Evolutionary conservation across 2,888 invertebrate species (phyloP).

Genomic region (Phaonia tiefii): DNA sequence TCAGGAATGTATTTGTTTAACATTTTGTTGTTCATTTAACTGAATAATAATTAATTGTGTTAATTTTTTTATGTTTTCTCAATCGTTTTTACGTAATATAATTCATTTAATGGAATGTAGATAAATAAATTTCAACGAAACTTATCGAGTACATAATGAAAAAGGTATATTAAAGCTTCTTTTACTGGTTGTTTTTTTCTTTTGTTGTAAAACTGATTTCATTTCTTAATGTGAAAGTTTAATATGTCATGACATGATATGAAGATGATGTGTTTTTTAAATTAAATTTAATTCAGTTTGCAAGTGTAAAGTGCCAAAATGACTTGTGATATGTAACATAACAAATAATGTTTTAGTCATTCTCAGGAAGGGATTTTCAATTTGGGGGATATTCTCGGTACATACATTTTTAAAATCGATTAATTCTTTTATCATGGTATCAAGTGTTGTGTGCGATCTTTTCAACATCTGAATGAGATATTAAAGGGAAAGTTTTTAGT

Average conservation of each 20-base stretch:
- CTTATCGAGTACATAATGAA: conserved; percentile 61
- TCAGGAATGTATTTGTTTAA: conserved; percentile 25
- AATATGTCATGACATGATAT: conserved; percentile 67
- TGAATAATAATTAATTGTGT: too few relatives aligned
- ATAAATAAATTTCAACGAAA: conserved; percentile 63
- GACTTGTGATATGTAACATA: too few relatives aligned
- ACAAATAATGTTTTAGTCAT: too few relatives aligned
- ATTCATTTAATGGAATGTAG: neutral
- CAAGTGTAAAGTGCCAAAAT: neutral
- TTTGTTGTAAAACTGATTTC: conserved; percentile 47
- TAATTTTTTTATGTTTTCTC: neutral
- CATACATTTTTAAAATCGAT: too few relatives aligned
- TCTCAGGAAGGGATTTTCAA: too few relatives aligned
- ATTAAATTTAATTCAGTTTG: conserved; percentile 16
- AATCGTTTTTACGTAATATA: conserved; percentile 12
- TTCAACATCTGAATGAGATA: too few relatives aligned
- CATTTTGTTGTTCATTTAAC: too few relatives aligned
- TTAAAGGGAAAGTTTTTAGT: too few relatives aligned
- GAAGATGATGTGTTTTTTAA: conserved; percentile 71
- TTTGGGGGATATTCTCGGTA: too few relatives aligned
- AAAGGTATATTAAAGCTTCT: conserved; percentile 42
- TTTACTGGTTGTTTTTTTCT: too few relatives aligned
- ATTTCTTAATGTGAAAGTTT: conserved; percentile 36
- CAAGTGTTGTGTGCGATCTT: too few relatives aligned
- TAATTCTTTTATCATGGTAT: too few relatives aligned